Percentiles rank a stretch among this genome's conserved stretches.
Evolutionary conservation across 2,797 vertebrate species (phyloP).

Genomic region (Selene dorsalis): DNA sequence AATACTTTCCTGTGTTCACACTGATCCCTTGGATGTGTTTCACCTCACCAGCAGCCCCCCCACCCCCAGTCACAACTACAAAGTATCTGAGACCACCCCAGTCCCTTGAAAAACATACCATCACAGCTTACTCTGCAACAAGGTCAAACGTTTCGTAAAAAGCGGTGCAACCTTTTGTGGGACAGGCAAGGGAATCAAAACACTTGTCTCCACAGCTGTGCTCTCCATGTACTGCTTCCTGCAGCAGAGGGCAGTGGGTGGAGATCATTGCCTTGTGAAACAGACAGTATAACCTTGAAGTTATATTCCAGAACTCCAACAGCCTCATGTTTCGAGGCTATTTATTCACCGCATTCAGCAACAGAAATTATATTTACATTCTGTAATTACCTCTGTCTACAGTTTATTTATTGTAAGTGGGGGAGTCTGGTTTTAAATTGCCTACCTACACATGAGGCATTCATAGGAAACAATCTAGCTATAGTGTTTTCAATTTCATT

Average conservation of each 20-base stretch:
- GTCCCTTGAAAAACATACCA: slow-evolving; percentile 52
- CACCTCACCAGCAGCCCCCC: slow-evolving; percentile 39
- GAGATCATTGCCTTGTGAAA: slow-evolving; percentile 17
- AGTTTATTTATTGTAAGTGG: background rate
- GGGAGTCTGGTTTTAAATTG: background rate
- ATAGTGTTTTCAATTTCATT: background rate
- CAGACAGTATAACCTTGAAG: slow-evolving; percentile 5
- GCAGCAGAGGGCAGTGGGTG: slow-evolving; percentile 24
- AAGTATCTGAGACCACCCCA: slow-evolving; percentile 62
- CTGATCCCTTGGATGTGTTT: slow-evolving; percentile 17
- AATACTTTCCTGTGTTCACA: slow-evolving; percentile 16
- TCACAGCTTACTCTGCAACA: slow-evolving; percentile 36
- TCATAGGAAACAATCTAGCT: background rate
- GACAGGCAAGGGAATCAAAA: slow-evolving; percentile 62
- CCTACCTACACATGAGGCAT: background rate
- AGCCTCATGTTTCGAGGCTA: background rate
- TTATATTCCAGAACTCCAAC: background rate
- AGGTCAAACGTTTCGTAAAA: slow-evolving; percentile 62
- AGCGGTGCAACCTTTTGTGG: slow-evolving; percentile 41
- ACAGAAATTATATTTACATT: background rate
- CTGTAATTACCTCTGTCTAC: background rate
- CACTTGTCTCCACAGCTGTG: slow-evolving; percentile 71
- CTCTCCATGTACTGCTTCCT: slow-evolving; percentile 57
- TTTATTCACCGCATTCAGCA: background rate
- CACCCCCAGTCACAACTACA: slow-evolving; percentile 46